A percentile compares a stretch with the other conserved stretches of the same genome.
Conservation (phyloP, 2,113 vertebrate genomes). For the Harpagus bidentatus region DNA sequence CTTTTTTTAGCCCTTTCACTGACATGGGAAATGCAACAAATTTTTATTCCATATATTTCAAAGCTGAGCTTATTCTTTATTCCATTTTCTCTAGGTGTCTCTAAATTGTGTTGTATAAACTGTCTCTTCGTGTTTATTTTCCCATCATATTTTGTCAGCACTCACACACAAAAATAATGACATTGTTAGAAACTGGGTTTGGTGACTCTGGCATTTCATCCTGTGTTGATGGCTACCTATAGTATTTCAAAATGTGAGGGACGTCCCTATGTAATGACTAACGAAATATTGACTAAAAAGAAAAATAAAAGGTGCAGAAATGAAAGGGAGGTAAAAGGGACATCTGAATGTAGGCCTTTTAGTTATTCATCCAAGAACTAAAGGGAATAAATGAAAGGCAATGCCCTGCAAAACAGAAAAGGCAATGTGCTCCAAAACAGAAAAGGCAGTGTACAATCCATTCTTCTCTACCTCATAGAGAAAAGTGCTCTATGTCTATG, state of each 20-base stretch:
- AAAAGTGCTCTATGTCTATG: neutral
- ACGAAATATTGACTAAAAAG: neutral
- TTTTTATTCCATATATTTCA: neutral
- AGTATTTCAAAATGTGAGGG: neutral
- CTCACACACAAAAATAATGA: neutral
- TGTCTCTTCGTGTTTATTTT: neutral
- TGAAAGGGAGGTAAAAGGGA: neutral
- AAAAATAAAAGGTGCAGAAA: neutral
- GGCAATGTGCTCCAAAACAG: neutral
- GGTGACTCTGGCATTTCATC: neutral
- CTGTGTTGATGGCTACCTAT: neutral
- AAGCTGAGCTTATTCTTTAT: neutral
- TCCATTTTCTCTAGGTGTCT: neutral
- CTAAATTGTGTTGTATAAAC: neutral
- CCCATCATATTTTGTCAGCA: neutral
- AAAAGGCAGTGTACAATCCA: neutral
- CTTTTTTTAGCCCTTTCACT: neutral
- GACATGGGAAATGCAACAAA: neutral
- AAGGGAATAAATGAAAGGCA: neutral
- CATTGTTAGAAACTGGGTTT: neutral
- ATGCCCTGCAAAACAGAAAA: neutral
- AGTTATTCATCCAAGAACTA: neutral
- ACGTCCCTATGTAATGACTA: neutral
- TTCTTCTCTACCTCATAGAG: neutral
- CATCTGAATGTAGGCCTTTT: neutral